Conservation (phyloP, 1,140 invertebrate genomes). For the Grapholita molesta region DNA sequence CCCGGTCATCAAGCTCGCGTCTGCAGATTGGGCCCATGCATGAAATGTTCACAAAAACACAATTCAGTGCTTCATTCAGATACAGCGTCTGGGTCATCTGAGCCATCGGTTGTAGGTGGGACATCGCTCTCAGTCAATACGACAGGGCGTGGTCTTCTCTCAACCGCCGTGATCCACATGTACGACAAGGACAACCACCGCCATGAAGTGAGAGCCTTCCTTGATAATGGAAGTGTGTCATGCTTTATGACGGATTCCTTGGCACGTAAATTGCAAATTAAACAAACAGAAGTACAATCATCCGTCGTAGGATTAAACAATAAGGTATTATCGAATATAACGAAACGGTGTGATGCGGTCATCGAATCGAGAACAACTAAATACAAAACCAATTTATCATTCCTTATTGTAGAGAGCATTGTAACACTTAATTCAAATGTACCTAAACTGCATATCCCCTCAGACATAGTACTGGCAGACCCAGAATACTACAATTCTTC, state of each 20-base stretch:
- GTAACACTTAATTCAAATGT: background rate
- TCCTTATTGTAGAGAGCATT: background rate
- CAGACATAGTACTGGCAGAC: constrained; percentile 27
- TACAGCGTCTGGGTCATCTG: background rate
- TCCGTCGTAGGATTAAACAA: constrained; percentile 24
- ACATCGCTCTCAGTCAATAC: background rate
- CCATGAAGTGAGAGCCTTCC: background rate
- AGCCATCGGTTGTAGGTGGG: constrained; percentile 1
- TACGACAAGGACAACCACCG: background rate
- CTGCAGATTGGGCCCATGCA: constrained; percentile 15
- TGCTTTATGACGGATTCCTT: constrained; percentile 16
- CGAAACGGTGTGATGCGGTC: background rate
- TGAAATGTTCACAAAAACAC: constrained; percentile 12
- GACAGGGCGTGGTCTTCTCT: background rate
- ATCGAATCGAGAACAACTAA: background rate
- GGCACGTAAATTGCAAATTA: background rate
- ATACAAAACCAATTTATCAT: background rate
- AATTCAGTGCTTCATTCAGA: constrained; percentile 16
- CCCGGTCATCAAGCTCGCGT: background rate
- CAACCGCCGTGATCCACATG: constrained; percentile 10
- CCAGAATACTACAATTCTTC: constrained; percentile 26
- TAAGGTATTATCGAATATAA: background rate
- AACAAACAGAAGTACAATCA: constrained; percentile 18
- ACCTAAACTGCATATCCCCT: constrained; percentile 1
- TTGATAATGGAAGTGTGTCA: background rate